Percentiles rank a stretch among this genome's conserved stretches.
These are phyloP conservation scores for Malacosoma neustria DNA, from an alignment of 2,888 invertebrate species.

Conservation along the genomic window DNA sequence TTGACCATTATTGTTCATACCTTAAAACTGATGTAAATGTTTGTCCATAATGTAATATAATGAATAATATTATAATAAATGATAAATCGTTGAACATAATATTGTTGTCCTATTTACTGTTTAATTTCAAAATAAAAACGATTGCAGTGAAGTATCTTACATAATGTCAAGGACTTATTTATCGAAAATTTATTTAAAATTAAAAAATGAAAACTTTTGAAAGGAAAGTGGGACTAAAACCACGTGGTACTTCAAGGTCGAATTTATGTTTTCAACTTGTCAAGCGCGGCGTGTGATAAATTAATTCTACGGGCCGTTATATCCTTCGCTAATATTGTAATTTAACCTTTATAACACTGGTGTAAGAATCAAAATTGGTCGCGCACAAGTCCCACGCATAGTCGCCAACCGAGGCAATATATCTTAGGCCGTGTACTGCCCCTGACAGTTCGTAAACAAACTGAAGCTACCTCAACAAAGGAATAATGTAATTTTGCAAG, in stretches of 20 bases:
- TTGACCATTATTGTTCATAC: too few species aligned
- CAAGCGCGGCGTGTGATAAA: slow-evolving; percentile 75
- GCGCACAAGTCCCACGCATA: slow-evolving; percentile 57
- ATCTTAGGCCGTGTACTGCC: slow-evolving; percentile 75
- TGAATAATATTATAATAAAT: too few species aligned
- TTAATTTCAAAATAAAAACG: too few species aligned
- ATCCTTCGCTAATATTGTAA: slow-evolving; percentile 20
- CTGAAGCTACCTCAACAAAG: slow-evolving; percentile 73
- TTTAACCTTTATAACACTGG: slow-evolving; percentile 19
- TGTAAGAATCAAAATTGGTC: slow-evolving; percentile 30
- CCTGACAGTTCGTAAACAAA: slow-evolving; percentile 77
- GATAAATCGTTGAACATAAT: too few species aligned
- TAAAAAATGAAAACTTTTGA: slow-evolving; percentile 35
- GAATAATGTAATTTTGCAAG: slow-evolving; percentile 31
- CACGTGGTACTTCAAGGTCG: slow-evolving; percentile 74
- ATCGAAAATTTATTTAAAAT: too few species aligned
- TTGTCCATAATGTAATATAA: too few species aligned
- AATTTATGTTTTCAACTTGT: slow-evolving; percentile 77
- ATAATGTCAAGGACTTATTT: too few species aligned
- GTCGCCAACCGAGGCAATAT: slow-evolving; percentile 75
- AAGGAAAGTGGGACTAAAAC: slow-evolving; percentile 22
- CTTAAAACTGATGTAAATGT: too few species aligned
- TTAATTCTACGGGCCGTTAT: slow-evolving; percentile 75
- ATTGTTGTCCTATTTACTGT: too few species aligned
- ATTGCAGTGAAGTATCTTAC: too few species aligned